phyloP scores from a whole-genome alignment of 1,140 invertebrate genomes.

The Cecropterus lyciades region DNA sequence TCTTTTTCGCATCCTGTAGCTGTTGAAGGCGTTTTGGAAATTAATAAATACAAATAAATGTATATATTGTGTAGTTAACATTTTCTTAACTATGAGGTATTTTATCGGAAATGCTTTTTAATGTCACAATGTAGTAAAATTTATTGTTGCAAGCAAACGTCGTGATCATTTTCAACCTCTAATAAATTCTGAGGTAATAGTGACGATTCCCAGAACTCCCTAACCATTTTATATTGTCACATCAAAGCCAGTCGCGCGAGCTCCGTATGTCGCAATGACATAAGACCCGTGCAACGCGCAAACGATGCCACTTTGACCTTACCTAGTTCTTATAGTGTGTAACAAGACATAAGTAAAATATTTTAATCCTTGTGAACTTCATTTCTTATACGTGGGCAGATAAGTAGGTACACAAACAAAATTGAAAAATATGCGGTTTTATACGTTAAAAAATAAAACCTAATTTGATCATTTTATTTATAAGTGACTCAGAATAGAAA shows the following conservation, averaged over 20 bases:
- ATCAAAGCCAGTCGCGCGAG: conserved; percentile 46
- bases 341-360: conserved; percentile 32
- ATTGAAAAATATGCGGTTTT: too few species aligned
- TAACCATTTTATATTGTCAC: conserved; percentile 46
- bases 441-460: too few species aligned
- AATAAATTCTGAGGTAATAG: conserved; percentile 31
- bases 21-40: conserved; percentile 57
- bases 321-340: conserved; percentile 55
- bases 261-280: conserved; percentile 58
- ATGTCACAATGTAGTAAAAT: conserved; percentile 5
- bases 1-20: conserved; percentile 43
- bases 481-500: too few species aligned
- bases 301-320: conserved; percentile 71
- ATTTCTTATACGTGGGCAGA: too few species aligned
- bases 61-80: conserved; percentile 6
- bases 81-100: conserved; percentile 3
- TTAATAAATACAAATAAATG: conserved; percentile 53
- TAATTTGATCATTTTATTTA: too few species aligned
- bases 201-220: conserved; percentile 32
- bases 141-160: conserved; percentile 5
- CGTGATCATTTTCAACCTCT: conserved; percentile 16
- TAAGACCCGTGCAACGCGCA: conserved; percentile 56
- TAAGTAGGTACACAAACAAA: too few species aligned
- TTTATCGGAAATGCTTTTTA: background rate
- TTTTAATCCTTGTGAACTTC: too few species aligned